Conservation (phyloP, 2,888 invertebrate genomes). For the Philopedon plagiatum region DNA sequence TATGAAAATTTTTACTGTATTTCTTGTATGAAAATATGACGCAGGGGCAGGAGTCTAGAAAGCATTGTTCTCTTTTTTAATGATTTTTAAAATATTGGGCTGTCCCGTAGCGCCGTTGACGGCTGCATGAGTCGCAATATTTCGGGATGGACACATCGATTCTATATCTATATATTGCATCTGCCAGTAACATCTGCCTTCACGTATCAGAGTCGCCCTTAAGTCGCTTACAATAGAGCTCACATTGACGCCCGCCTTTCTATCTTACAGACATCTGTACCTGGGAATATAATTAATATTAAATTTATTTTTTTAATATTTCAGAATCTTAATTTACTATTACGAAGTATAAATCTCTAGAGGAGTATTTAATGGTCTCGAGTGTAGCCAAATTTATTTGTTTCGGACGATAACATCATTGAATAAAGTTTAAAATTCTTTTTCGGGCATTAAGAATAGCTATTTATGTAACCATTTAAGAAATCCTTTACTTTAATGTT, state of each 20-base stretch:
- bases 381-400: slow-evolving; percentile 8
- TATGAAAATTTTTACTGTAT: not conserved
- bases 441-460: not conserved
- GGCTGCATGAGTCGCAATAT: slow-evolving; percentile 61
- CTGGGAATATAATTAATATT: slow-evolving; percentile 54
- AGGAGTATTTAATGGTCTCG: not conserved
- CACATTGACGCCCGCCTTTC: slow-evolving; percentile 38
- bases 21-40: not conserved
- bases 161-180: slow-evolving; percentile 58
- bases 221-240: slow-evolving; percentile 45
- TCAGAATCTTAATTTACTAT: slow-evolving; percentile 40
- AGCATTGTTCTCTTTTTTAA: slow-evolving; percentile 40
- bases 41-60: slow-evolving; percentile 35
- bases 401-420: not conserved
- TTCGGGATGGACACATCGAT: slow-evolving; percentile 59
- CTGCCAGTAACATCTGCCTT: slow-evolving; percentile 60
- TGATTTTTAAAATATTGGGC: slow-evolving; percentile 47
- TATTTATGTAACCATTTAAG: too few relatives aligned
- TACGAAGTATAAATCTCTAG: slow-evolving; percentile 23
- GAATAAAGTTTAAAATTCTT: not conserved
- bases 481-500: too few relatives aligned
- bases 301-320: slow-evolving; percentile 49
- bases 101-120: slow-evolving; percentile 54
- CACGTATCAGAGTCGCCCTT: slow-evolving; percentile 51
- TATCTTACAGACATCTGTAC: slow-evolving; percentile 55